Evolutionary conservation across 2,113 vertebrate species (phyloP).

Genomic region (Archocentrus centrarchus): DNA sequence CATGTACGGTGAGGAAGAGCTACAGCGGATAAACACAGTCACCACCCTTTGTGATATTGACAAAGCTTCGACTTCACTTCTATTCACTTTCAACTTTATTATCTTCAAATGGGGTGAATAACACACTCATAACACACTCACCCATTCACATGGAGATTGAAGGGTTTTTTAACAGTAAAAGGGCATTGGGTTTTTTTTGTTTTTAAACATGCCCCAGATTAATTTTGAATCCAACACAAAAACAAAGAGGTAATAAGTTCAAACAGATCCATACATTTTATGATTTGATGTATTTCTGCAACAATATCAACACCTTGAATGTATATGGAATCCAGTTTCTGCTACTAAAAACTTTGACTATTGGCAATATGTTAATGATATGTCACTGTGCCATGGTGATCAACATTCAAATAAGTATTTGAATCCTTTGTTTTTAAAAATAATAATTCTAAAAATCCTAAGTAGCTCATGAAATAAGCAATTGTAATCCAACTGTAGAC

Average conservation of each 20-base stretch:
- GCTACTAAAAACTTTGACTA: no score
- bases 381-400: neutral
- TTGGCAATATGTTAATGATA: no score
- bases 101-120: constrained; percentile 2
- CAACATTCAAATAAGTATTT: no score
- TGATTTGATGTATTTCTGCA: neutral
- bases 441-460: no score
- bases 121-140: neutral
- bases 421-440: no score
- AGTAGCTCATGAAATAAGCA: neutral
- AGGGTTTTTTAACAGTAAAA: neutral
- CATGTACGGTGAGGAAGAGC: neutral
- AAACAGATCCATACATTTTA: neutral
- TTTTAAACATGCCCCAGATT: neutral
- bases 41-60: constrained; percentile 23
- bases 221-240: neutral
- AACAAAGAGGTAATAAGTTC: neutral
- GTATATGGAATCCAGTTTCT: neutral
- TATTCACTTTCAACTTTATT: constrained; percentile 32
- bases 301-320: neutral
- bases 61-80: neutral
- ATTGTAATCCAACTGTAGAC: neutral
- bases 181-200: neutral
- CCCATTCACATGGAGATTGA: neutral
- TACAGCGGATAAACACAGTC: constrained; percentile 3